phyloP scores from a whole-genome alignment of 2,797 vertebrate species.

The Bovichtus diacanthus region DNA sequence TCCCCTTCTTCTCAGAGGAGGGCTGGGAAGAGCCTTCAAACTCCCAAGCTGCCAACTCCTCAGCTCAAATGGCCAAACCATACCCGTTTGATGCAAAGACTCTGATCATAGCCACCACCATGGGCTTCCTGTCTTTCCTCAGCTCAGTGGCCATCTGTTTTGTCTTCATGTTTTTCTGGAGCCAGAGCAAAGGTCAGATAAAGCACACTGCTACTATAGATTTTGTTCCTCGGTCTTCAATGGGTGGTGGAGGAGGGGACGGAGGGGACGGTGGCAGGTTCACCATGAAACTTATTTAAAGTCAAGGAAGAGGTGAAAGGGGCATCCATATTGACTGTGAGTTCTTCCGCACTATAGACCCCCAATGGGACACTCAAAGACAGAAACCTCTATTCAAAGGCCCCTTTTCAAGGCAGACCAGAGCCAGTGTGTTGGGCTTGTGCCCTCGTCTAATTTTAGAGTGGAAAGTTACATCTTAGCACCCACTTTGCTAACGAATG shows the following conservation, averaged over 20 bases:
- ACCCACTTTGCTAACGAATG: constrained; percentile 40
- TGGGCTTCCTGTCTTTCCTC: constrained; percentile 93
- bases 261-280: constrained; percentile 83
- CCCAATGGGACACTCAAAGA: constrained; percentile 23
- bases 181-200: constrained; percentile 91
- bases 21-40: constrained; percentile 78
- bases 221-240: constrained; percentile 87
- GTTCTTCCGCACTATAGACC: constrained; percentile 3
- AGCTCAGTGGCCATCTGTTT: constrained; percentile 93
- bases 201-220: constrained; percentile 90
- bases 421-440: constrained; percentile 28
- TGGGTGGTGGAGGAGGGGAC: constrained; percentile 83
- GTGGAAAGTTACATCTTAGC: constrained; percentile 42
- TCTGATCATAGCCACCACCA: constrained; percentile 89
- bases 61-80: constrained; percentile 76
- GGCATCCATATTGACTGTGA: constrained; percentile 18
- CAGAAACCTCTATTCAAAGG: constrained; percentile 21
- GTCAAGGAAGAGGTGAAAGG: not conserved
- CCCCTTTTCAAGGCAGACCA: constrained; percentile 23
- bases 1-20: constrained; percentile 76
- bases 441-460: constrained; percentile 51
- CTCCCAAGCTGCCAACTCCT: constrained; percentile 80
- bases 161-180: constrained; percentile 94
- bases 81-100: constrained; percentile 89
- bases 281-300: constrained; percentile 89